A percentile compares a stretch with the other conserved stretches of the same genome.
Evolutionary conservation across 2,888 invertebrate genomes (phyloP).

Genomic region (Chloroclysta siterata): DNA sequence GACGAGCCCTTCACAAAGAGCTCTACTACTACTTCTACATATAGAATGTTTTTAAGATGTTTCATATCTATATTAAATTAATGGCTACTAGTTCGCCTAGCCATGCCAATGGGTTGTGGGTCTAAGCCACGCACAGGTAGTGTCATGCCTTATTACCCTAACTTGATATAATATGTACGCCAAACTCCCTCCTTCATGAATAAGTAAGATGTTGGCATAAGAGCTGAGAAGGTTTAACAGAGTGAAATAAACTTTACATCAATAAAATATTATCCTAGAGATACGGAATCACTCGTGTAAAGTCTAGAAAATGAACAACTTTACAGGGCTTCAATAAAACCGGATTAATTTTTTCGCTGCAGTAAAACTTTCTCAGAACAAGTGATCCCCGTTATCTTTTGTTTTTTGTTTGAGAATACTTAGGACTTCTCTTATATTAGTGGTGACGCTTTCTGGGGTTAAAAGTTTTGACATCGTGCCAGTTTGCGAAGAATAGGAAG

Average conservation of each 20-base stretch:
- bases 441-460: constrained; percentile 41
- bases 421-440: constrained; percentile 52
- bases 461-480: constrained; percentile 38
- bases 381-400: constrained; percentile 56
- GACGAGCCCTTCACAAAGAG: too few relatives aligned
- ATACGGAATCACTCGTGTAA: constrained; percentile 16
- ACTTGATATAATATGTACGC: constrained; percentile 65
- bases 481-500: constrained; percentile 20
- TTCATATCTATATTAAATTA: constrained; percentile 9
- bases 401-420: constrained; percentile 62
- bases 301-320: constrained; percentile 44
- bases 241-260: neutral
- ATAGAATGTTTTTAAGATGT: neutral
- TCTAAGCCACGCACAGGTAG: constrained; percentile 69
- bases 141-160: constrained; percentile 73
- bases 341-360: constrained; percentile 54
- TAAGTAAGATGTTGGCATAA: too few relatives aligned
- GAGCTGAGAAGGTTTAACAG: too few relatives aligned
- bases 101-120: constrained; percentile 67
- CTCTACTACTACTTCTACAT: too few relatives aligned
- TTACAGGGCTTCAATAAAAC: constrained; percentile 46
- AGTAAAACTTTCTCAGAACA: constrained; percentile 62
- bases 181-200: constrained; percentile 74
- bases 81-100: constrained; percentile 51
- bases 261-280: too few relatives aligned